Base-by-base conservation (phyloP, 2,888 invertebrate genomes). In the Machimus atricapillus region DNA sequence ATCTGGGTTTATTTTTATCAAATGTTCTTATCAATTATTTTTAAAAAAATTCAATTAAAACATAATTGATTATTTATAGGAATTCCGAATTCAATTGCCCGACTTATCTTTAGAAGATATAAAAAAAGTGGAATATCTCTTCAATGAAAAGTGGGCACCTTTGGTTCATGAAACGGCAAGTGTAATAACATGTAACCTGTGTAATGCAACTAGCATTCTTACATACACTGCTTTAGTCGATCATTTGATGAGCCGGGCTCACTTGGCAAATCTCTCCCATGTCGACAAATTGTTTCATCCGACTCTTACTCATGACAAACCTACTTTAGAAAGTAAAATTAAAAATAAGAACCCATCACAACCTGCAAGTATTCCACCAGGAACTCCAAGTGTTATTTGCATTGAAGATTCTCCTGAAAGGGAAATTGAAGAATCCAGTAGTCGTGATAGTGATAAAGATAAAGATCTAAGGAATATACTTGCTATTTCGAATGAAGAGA, bases 241-340 rank as follows among this genome's bases (percentile, higher is more conserved):
- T 19, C 92, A 92, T 89, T 86, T 92, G 7, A 87, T 87, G 86
- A 91, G 91, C 0, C 92, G 90, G 66, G 91, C 90, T 85, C 92
- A 92, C 89, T 88, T 89, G 46, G 3, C 85, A 4, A 89, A 89
- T 86, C 89, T 91, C 89, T 87, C 88, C n/a, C 43, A 46, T 5
- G 89, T 90, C 0, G 87, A 89, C 1, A 88, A 90, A 79, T 88
- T 91, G 0, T 90, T 23, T 34, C 86, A 86, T 40, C 86, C 86
- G 31, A n/a, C 16, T 56, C 31, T 16, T 8, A 86, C 86, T 34
- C 4, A 14, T 16, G 37, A 46, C n/a, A 86, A 78, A 77, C 9
- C 16, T n/a, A 14, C 37, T 46, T 16, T 46, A 8, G 46, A 40
- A n/a, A n/a, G 27, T 23, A 40, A 46, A 46, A 43, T 23, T 40